phyloP scores from a whole-genome alignment of 2,888 invertebrate species.

The Argyra leucocephala region DNA sequence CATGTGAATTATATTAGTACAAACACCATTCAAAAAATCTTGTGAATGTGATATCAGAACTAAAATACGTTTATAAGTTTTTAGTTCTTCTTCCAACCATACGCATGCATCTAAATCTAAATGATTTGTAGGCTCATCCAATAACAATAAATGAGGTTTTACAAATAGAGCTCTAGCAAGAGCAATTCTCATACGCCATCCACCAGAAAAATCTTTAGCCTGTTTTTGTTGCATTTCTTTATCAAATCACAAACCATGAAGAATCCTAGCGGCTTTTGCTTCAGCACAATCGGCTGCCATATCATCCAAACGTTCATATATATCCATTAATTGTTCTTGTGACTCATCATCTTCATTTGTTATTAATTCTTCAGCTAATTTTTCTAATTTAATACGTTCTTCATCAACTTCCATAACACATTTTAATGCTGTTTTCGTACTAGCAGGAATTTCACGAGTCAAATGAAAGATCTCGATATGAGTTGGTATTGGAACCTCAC shows the following conservation, averaged over 20 bases:
- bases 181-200: constrained; percentile 99
- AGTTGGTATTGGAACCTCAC: constrained; percentile 91
- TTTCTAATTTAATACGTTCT: constrained; percentile 82
- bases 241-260: constrained; percentile 93
- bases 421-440: constrained; percentile 87
- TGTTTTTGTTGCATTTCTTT: constrained; percentile 76
- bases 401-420: constrained; percentile 98
- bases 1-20: constrained; percentile 93
- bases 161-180: constrained; percentile 93
- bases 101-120: constrained; percentile 98
- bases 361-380: constrained; percentile 80
- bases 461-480: constrained; percentile 97
- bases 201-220: constrained; percentile 80
- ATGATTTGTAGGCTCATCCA: constrained; percentile 99
- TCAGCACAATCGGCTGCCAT: constrained; percentile 93
- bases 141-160: constrained; percentile 88
- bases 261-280: constrained; percentile 84
- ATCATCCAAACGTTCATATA: constrained; percentile 95
- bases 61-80: constrained; percentile 90
- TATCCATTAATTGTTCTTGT: constrained; percentile 93
- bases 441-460: constrained; percentile 96
- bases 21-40: constrained; percentile 96
- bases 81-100: constrained; percentile 97
- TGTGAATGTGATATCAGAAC: constrained; percentile 98
- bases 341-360: constrained; percentile 81